Conservation (phyloP, 2,797 vertebrate genomes). For the Lagocephalus sceleratus region DNA sequence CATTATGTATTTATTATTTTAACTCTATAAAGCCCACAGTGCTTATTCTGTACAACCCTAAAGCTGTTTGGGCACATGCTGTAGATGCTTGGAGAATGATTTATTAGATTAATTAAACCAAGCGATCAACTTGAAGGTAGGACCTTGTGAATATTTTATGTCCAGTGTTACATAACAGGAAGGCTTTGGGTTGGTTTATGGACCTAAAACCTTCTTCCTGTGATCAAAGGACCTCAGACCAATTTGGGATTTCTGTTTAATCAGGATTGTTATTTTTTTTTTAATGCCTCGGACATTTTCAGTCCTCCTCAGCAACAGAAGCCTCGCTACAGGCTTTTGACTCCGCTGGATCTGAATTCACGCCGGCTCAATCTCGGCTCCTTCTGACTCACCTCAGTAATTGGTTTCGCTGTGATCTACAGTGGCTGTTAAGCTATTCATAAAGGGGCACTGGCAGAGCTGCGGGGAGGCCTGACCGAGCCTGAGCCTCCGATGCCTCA, state of each 20-base stretch:
- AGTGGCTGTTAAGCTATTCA: constrained; percentile 61
- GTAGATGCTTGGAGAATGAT: constrained; percentile 13
- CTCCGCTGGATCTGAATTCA: constrained; percentile 42
- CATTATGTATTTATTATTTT: background rate
- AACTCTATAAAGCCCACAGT: too few relatives aligned
- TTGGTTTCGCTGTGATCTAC: constrained; percentile 65
- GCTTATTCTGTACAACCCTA: background rate
- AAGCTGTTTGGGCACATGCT: background rate
- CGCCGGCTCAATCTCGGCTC: constrained; percentile 35
- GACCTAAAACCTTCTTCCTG: constrained; percentile 6
- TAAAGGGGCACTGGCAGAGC: constrained; percentile 48
- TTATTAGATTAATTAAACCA: constrained; percentile 8
- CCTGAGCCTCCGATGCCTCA: constrained; percentile 27
- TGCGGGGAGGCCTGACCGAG: constrained; percentile 40
- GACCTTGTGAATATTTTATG: constrained; percentile 39
- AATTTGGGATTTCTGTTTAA: constrained; percentile 26
- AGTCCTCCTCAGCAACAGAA: constrained; percentile 18
- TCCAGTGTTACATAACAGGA: constrained; percentile 5
- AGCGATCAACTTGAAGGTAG: constrained; percentile 23
- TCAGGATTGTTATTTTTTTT: constrained; percentile 28
- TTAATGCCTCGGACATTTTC: constrained; percentile 31
- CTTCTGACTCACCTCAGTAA: constrained; percentile 62
- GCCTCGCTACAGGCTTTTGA: constrained; percentile 18
- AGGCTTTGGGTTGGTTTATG: constrained; percentile 17
- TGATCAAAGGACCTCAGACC: constrained; percentile 27